These are phyloP conservation scores for Tauraco erythrolophus DNA, from an alignment of 2,113 vertebrate genomes.

Conservation along the genomic window DNA sequence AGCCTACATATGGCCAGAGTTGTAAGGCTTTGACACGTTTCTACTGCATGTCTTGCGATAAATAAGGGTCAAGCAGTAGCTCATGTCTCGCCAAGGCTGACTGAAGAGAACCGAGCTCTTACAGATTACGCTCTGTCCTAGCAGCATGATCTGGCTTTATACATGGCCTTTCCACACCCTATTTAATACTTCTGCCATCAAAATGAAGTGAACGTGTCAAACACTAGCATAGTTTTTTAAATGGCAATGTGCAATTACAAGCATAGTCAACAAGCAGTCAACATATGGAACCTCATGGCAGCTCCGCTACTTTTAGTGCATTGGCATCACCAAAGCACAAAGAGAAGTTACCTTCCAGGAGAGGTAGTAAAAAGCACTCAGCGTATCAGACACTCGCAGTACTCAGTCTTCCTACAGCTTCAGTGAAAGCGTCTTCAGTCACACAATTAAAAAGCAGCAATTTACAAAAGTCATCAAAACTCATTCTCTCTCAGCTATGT, in stretches of 20 bases:
- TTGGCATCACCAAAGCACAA: neutral
- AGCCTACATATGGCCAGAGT: neutral
- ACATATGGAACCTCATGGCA: neutral
- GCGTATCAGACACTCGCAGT: neutral
- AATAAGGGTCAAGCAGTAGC: neutral
- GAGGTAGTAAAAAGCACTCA: rapidly evolving
- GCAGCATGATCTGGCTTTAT: neutral
- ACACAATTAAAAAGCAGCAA: neutral
- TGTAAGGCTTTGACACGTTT: neutral
- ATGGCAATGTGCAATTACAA: neutral
- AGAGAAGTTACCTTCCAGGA: neutral
- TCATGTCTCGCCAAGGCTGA: rapidly evolving
- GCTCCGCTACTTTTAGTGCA: neutral
- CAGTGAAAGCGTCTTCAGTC: neutral
- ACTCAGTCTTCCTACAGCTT: neutral
- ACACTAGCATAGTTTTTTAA: slow-evolving; percentile 22
- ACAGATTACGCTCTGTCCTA: neutral
- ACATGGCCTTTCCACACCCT: neutral
- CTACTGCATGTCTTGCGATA: neutral
- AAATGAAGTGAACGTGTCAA: neutral
- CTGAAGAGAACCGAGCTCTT: neutral
- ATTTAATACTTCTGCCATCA: neutral
- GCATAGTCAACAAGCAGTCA: neutral
- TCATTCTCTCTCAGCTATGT: neutral
- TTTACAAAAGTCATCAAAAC: neutral